phyloP scores from a whole-genome alignment of 2,113 vertebrate species.

The Entelurus aequoreus region DNA sequence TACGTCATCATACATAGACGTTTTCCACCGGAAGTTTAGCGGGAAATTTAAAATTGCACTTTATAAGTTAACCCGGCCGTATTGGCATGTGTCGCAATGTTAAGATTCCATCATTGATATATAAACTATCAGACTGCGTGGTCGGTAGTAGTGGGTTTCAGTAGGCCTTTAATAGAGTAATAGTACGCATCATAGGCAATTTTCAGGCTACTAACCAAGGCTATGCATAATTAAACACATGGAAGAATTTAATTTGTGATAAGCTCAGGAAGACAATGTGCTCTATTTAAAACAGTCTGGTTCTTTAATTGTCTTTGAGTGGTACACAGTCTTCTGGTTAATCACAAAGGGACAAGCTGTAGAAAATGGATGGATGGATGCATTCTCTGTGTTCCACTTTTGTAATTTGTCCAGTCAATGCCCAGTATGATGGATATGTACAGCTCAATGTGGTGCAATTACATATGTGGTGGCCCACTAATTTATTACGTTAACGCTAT shows the following conservation, averaged over 20 bases:
- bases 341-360: no score
- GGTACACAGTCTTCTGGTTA: background rate
- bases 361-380: no score
- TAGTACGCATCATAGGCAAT: constrained; percentile 9
- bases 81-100: no score
- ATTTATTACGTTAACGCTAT: background rate
- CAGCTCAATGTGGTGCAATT: background rate
- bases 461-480: no score
- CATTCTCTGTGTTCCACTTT: background rate
- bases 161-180: constrained; percentile 14
- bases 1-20: no score
- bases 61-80: no score
- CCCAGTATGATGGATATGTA: constrained; percentile 23
- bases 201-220: constrained; percentile 30
- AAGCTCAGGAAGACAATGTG: background rate
- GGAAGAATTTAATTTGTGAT: constrained; percentile 13
- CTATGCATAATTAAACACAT: constrained; percentile 22
- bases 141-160: no score
- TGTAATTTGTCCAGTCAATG: background rate
- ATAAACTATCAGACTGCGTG: no score
- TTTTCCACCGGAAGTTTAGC: no score
- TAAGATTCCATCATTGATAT: no score
- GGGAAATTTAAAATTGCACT: no score
- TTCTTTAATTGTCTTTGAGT: constrained; percentile 1
- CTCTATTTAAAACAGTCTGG: background rate